Evolutionary conservation across 1,140 invertebrate species (phyloP).

Genomic region (Drosophila rufa): DNA sequence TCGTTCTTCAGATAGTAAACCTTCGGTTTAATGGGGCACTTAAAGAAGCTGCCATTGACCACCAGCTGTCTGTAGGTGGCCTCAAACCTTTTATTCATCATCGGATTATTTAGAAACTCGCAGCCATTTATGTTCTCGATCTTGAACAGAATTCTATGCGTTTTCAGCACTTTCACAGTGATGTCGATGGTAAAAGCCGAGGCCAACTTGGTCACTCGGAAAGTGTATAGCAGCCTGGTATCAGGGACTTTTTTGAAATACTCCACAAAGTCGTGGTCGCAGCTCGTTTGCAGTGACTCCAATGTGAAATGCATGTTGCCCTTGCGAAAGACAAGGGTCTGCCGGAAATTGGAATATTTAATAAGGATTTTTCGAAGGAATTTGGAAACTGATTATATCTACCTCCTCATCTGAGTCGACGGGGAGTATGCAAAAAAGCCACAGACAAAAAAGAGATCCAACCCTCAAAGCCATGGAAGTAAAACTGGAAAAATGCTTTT

Average conservation of each 20-base stretch:
- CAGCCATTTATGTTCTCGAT: constrained; percentile 41
- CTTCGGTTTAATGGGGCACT: constrained; percentile 47
- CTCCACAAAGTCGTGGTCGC: constrained; percentile 48
- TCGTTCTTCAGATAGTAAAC: constrained; percentile 30
- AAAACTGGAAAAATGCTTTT: constrained; percentile 1
- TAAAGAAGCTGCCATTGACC: constrained; percentile 55
- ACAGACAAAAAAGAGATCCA: background rate
- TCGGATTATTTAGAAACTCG: constrained; percentile 28
- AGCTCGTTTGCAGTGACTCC: constrained; percentile 31
- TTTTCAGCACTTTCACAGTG: constrained; percentile 4
- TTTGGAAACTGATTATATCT: background rate
- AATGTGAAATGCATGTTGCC: constrained; percentile 1
- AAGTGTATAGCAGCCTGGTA: constrained; percentile 16
- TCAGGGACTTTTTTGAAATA: constrained; percentile 34
- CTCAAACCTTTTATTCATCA: constrained; percentile 27
- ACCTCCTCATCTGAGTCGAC: constrained; percentile 11
- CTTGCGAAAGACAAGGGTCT: constrained; percentile 4
- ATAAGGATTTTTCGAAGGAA: background rate
- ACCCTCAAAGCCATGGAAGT: background rate
- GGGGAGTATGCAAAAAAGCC: background rate
- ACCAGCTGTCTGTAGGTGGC: constrained; percentile 32
- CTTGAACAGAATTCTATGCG: constrained; percentile 39
- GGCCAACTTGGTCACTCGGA: constrained; percentile 18
- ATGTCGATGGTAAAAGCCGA: constrained; percentile 35
- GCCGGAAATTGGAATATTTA: background rate